These are phyloP conservation scores for Notolabrus celidotus DNA, from an alignment of 2,797 vertebrate species.

Conservation along the genomic window DNA sequence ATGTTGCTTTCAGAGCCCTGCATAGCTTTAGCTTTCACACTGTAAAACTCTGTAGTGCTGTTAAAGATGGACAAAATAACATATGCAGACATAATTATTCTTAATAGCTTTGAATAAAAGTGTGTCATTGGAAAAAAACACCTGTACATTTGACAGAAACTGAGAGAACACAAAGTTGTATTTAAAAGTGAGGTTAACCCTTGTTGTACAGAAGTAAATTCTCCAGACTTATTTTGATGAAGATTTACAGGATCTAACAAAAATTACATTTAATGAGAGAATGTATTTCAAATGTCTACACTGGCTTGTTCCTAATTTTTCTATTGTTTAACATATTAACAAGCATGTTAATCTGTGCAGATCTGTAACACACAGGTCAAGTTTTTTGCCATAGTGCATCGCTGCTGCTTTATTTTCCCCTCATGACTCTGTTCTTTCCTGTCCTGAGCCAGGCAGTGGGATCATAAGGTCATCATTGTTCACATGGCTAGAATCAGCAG, in stretches of 20 bases:
- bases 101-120: background rate
- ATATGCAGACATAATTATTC: background rate
- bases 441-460: constrained; percentile 40
- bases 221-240: background rate
- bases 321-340: too few species aligned
- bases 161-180: background rate
- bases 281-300: background rate
- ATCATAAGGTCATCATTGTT: constrained; percentile 63
- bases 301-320: too few species aligned
- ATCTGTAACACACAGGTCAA: background rate
- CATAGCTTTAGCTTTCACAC: background rate
- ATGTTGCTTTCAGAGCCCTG: too few species aligned
- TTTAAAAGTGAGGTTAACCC: background rate
- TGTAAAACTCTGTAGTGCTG: background rate
- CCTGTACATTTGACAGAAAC: background rate
- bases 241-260: background rate
- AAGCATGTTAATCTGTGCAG: background rate
- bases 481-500: constrained; percentile 67
- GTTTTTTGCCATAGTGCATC: background rate
- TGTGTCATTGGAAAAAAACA: background rate
- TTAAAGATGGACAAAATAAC: background rate
- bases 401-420: background rate
- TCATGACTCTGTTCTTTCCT: constrained; percentile 36
- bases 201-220: background rate
- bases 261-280: background rate